phyloP scores from a whole-genome alignment of 1,140 invertebrate genomes.

The Gyrodactylus bullatarudis region DNA sequence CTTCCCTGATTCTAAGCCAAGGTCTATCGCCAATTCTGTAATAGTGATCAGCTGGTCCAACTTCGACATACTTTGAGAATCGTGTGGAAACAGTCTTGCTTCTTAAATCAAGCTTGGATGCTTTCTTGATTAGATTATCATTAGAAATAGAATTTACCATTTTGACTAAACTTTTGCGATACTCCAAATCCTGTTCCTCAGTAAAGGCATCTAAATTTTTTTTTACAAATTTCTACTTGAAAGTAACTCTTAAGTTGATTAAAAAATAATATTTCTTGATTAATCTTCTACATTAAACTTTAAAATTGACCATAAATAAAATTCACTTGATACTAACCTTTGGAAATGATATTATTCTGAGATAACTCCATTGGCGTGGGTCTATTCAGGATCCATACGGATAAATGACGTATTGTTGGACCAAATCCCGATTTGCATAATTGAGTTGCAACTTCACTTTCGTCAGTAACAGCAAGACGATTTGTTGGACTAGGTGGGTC shows the following conservation, averaged over 20 bases:
- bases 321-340: background rate
- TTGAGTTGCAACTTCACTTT: background rate
- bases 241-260: too few species aligned
- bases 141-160: too few species aligned
- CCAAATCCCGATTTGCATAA: background rate
- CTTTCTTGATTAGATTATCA: too few species aligned
- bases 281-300: too few species aligned
- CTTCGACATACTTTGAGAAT: background rate
- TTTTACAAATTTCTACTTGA: too few species aligned
- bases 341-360: background rate
- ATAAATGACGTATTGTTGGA: background rate
- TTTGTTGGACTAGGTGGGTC: background rate
- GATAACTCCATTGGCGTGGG: background rate
- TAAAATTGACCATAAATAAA: too few species aligned
- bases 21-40: background rate
- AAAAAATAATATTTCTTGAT: too few species aligned
- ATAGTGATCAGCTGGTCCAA: background rate
- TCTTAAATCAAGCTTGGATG: too few species aligned
- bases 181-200: too few species aligned
- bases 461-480: background rate
- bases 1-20: background rate
- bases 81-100: background rate
- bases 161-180: too few species aligned
- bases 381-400: background rate
- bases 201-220: too few species aligned